These are phyloP conservation scores for Amphimallon solstitiale DNA, from an alignment of 2,888 invertebrate genomes.

Conservation along the genomic window DNA sequence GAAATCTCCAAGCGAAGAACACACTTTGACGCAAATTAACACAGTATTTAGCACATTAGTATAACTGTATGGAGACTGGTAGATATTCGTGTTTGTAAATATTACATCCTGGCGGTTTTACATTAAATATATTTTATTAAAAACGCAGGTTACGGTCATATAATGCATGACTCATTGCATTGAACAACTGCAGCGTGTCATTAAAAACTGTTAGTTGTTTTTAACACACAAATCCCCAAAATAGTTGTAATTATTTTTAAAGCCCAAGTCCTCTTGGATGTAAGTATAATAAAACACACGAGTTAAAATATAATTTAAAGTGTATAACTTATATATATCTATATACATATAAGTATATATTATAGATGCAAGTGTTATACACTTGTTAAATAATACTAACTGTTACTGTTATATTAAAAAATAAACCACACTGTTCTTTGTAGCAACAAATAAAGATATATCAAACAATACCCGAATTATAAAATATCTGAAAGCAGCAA, in stretches of 20 bases:
- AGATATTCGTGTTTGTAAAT: conserved; percentile 23
- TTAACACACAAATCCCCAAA: conserved; percentile 14
- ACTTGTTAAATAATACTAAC: conserved; percentile 3
- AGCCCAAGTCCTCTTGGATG: no score
- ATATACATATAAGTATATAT: no score
- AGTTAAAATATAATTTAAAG: no score
- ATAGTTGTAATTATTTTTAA: background rate
- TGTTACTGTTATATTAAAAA: background rate
- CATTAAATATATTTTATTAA: conserved; percentile 5
- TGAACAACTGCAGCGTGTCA: conserved; percentile 29
- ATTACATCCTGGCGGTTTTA: conserved; percentile 14
- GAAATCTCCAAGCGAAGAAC: conserved; percentile 29
- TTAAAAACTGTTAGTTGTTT: conserved; percentile 19
- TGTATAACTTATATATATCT: no score
- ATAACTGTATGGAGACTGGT: conserved; percentile 5
- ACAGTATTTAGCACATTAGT: background rate
- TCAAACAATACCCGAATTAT: no score
- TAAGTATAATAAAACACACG: no score
- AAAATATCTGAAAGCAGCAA: no score
- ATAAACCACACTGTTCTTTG: no score
- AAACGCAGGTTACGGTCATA: conserved; percentile 28
- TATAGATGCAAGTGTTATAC: background rate
- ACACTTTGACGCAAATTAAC: conserved; percentile 12
- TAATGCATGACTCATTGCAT: conserved; percentile 27
- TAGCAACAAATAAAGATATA: no score